phyloP scores from a whole-genome alignment of 2,888 invertebrate genomes.

The Anorthoa munda region DNA sequence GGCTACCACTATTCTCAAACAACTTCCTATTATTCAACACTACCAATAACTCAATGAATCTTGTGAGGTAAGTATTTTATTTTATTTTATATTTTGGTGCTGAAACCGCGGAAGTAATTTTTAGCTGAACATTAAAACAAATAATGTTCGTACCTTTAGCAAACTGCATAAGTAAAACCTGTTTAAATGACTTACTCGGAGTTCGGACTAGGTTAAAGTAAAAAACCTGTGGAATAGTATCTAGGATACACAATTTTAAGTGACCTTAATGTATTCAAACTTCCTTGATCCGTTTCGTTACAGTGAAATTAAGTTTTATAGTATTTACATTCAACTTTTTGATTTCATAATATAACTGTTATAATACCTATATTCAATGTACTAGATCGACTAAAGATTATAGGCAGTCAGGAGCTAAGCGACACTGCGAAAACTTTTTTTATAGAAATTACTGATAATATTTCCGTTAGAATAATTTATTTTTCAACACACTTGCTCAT shows the following conservation, averaged over 20 bases:
- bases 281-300: slow-evolving; percentile 16
- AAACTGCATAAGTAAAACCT: slow-evolving; percentile 18
- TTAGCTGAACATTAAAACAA: slow-evolving; percentile 23
- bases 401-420: no score
- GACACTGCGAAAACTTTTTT: no score
- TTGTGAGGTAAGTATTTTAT: background rate
- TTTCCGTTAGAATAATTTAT: no score
- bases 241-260: background rate
- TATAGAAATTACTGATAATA: no score
- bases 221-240: background rate
- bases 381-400: no score
- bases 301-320: background rate
- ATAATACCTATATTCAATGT: no score
- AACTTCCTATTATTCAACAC: slow-evolving; percentile 38
- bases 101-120: slow-evolving; percentile 44
- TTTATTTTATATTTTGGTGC: slow-evolving; percentile 19
- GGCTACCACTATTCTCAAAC: no score
- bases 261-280: slow-evolving; percentile 7
- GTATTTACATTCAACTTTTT: background rate
- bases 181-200: slow-evolving; percentile 18
- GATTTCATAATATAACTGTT: no score
- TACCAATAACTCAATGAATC: slow-evolving; percentile 7
- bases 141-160: background rate
- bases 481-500: no score
- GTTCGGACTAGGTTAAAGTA: slow-evolving; percentile 3